Conservation (phyloP, 1,140 invertebrate species). For the Rhagoletis pomonella region DNA sequence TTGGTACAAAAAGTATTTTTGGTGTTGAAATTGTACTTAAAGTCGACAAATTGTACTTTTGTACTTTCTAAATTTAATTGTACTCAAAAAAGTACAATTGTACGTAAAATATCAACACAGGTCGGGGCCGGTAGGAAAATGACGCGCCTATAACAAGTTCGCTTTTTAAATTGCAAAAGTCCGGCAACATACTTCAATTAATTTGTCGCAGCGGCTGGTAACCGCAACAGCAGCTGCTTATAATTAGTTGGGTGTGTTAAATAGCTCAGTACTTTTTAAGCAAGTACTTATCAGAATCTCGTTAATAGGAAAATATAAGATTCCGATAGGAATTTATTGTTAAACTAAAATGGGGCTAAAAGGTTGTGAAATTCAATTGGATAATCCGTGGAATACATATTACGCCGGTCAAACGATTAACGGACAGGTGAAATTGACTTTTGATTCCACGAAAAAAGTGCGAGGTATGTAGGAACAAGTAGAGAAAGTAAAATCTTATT, state of each 20-base stretch:
- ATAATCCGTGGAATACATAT: constrained; percentile 81
- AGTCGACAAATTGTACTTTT: too few species aligned
- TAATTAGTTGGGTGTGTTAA: constrained; percentile 31
- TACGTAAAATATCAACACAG: too few species aligned
- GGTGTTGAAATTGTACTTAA: too few species aligned
- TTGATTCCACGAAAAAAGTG: constrained; percentile 81
- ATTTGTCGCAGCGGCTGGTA: constrained; percentile 6
- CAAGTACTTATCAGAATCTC: neutral
- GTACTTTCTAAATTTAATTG: too few species aligned
- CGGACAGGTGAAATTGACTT: constrained; percentile 78
- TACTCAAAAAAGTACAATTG: too few species aligned
- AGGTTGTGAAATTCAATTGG: constrained; percentile 79
- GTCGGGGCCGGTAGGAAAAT: too few species aligned
- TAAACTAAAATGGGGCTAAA: constrained; percentile 76
- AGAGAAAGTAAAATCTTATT: neutral
- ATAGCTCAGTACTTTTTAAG: constrained; percentile 30
- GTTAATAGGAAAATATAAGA: neutral
- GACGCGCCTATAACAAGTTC: too few species aligned
- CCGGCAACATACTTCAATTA: neutral
- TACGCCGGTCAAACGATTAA: constrained; percentile 81
- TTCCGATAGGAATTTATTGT: neutral
- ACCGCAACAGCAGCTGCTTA: neutral
- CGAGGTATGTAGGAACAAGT: constrained; percentile 77
- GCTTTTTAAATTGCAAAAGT: neutral
- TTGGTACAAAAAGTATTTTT: too few species aligned